A percentile compares a stretch with the other conserved stretches of the same genome.
These are phyloP conservation scores for Eubasilissa splendida DNA, from an alignment of 2,888 invertebrate species.

Conservation along the genomic window DNA sequence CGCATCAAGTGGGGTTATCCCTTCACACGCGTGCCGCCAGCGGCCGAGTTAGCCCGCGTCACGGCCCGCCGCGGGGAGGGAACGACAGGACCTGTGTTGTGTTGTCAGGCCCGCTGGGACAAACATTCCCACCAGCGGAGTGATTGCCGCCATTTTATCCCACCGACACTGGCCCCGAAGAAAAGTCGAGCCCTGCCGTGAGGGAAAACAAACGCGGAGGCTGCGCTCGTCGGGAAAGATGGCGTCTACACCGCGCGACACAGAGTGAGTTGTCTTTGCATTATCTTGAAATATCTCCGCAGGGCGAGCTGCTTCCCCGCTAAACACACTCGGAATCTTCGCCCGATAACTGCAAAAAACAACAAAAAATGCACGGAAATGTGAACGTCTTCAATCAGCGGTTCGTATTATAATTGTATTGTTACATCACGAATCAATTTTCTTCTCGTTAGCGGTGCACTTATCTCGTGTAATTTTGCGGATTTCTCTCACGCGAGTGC, in stretches of 20 bases:
- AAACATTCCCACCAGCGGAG: background rate
- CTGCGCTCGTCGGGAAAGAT: conserved; percentile 45
- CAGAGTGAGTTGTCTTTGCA: conserved; percentile 40
- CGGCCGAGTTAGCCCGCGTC: conserved; percentile 64
- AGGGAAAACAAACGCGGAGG: conserved; percentile 33
- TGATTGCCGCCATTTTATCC: conserved; percentile 18
- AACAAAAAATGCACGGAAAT: background rate
- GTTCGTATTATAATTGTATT: background rate
- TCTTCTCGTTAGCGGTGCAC: conserved; percentile 32
- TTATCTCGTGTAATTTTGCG: conserved; percentile 37
- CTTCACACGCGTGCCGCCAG: conserved; percentile 62
- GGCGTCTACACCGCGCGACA: conserved; percentile 45
- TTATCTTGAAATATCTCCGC: background rate
- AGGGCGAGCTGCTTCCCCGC: background rate
- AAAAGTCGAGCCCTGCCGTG: background rate
- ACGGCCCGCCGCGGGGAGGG: conserved; percentile 61
- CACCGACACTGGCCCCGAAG: background rate
- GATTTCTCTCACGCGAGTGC: background rate
- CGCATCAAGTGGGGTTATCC: conserved; percentile 33
- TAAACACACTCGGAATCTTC: background rate
- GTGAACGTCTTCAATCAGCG: background rate
- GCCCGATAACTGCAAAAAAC: background rate
- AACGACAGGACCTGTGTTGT: conserved; percentile 59
- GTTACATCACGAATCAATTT: conserved; percentile 52
- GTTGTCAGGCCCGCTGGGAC: conserved; percentile 40